Conservation (phyloP, 2,888 invertebrate genomes). For the Acanthosepion esculentum region DNA sequence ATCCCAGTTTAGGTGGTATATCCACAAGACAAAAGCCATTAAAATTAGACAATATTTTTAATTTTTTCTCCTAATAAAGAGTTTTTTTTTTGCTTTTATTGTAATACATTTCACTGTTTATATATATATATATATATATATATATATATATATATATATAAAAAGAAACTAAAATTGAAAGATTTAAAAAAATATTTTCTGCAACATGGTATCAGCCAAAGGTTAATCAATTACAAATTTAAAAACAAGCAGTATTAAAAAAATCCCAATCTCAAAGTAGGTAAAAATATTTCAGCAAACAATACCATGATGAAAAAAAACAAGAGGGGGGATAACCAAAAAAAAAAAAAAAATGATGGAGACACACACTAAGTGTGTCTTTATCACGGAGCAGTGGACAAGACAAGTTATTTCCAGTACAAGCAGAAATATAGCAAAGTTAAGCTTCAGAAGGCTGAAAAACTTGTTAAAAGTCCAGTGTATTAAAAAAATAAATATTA, state of each 20-base stretch:
- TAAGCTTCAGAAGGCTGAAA: background rate
- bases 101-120: too few species aligned
- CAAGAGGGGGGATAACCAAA: background rate
- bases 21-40: too few species aligned
- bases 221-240: background rate
- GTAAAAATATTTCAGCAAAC: background rate
- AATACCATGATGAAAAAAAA: background rate
- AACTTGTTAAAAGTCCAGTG: background rate
- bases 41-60: too few species aligned
- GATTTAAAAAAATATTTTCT: background rate
- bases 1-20: too few species aligned
- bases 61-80: too few species aligned
- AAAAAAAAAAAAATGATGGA: background rate
- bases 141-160: too few species aligned
- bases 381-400: background rate
- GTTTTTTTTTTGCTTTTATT: too few species aligned
- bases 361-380: too few species aligned
- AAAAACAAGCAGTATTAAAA: background rate
- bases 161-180: background rate
- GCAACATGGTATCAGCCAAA: background rate
- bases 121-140: too few species aligned
- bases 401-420: background rate
- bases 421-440: background rate
- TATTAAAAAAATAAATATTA: background rate
- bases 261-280: background rate